Base-by-base conservation (phyloP, 2,888 invertebrate species). In the Girardia tigrina region DNA sequence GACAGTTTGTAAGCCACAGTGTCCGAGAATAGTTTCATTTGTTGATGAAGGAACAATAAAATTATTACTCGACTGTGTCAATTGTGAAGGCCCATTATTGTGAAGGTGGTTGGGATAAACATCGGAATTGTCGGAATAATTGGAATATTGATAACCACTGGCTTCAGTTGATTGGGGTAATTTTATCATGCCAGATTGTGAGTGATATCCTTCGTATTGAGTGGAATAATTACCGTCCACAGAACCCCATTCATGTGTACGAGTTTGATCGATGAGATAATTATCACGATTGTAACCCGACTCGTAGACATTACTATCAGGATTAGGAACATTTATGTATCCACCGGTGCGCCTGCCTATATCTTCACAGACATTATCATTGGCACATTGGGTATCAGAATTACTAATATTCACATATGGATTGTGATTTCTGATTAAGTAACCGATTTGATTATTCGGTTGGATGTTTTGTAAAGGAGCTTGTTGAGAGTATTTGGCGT, bases 41-140 rank as follows among this genome's bases (percentile, higher is more conserved):
- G 8, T 36, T 2, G 56, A 56, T 56, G 56, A 56, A 56, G 56
- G 2, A 8, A 56, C 56, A 56, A 56, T 56, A 23, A 56, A 56
- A 56, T 56, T 56, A 23, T n/a, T 56, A 16, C 56, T 56, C 23
- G 56, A 20, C n/a, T n/a, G n/a, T 56, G 56, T 56, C n/a, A 56
- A 56, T 56, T 56, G 56, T 56, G 56, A 56, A 56, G 56, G 56
- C 56, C 56, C 56, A 56, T n/a, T 56, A n/a, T n/a, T n/a, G n/a
- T n/a, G n/a, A n/a, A 56, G 56, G 23, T 56, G 56, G 56, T 23
- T 56, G 23, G 56, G 23, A 56, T 56, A 56, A 56, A 56, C 56
- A 56, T 56, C 56, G 56, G 56, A 56, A 56, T 56, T 56, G 56
- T n/a, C 23, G 23, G 56, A 56, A 56, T 56, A 56, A 56, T 56